Evolutionary conservation across 2,888 invertebrate species (phyloP).

Genomic region (Drosophila colorata): DNA sequence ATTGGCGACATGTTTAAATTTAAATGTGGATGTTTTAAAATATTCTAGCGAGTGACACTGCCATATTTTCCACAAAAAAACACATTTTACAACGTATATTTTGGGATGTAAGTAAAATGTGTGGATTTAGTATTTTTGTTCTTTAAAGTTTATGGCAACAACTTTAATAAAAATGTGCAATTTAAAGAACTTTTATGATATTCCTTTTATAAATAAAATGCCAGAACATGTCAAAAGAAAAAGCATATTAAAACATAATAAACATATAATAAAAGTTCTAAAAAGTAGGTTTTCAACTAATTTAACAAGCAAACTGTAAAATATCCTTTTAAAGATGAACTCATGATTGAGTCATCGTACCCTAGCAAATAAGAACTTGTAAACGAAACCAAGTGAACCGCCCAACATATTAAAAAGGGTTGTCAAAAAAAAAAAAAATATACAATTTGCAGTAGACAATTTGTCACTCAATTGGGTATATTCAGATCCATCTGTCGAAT

Average conservation of each 20-base stretch:
- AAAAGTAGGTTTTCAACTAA: neutral
- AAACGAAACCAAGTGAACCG: slow-evolving; percentile 35
- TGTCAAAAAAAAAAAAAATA: slow-evolving; percentile 27
- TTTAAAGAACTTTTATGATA: no score
- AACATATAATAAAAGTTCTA: neutral
- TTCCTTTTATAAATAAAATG: no score
- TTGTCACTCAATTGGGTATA: slow-evolving; percentile 74
- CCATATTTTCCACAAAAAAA: no score
- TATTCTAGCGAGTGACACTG: no score
- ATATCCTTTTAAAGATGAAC: slow-evolving; percentile 7
- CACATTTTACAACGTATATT: no score
- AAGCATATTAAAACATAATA: no score
- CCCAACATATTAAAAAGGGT: slow-evolving; percentile 40
- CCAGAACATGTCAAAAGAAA: no score
- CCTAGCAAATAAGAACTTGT: slow-evolving; percentile 16
- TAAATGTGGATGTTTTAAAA: no score
- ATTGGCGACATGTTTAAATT: neutral
- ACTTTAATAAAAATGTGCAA: no score
- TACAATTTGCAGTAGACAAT: slow-evolving; percentile 64
- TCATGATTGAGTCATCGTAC: slow-evolving; percentile 21
- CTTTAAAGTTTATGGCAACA: no score
- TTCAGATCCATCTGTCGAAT: slow-evolving; percentile 42
- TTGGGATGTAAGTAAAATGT: no score
- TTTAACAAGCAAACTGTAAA: neutral
- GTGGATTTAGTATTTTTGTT: no score